Base-by-base conservation (phyloP, 1,140 invertebrate genomes). In the Araneus ventricosus region DNA sequence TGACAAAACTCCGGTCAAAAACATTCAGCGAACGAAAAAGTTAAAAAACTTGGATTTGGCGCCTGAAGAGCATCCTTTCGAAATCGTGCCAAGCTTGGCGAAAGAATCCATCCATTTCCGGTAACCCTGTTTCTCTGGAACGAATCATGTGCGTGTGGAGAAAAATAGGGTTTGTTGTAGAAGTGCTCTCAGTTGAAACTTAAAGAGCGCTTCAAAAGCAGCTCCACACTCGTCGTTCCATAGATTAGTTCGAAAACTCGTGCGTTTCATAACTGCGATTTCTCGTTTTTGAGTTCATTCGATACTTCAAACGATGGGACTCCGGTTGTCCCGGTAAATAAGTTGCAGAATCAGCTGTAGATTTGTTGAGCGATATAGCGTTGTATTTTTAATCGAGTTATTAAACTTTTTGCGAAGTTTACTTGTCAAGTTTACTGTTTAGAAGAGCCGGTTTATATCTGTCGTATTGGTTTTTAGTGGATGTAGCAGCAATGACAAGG, bases 141-240 rank as follows among this genome's bases (percentile, higher is more conserved):
- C 41, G 88, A 79, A 75, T 67, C 88, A 89, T 89, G 88, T 89
- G 88, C 88, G 67, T 79, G 59, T 37, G 41, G 27, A 80, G 70
- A 75, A 89, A 89, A 79, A 79, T 27, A 79, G 88, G 41, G 88
- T 79, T 89, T 89, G 45, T 79, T 79, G 39, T 34, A n/a, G 67
- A 30, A 34, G 67, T 52, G 63, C 24, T 17, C 67, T 89, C 70
- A 89, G 63, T 79, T 17, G n/a, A 59, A 86, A 86, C 57, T 59
- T 37, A 22, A 86, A 61, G 57, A 37, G 45, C 22, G 84, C 84
- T 61, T 22, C 20, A 37, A 61, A 57, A 86, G 57, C 57, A 86
- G 27, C 84, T 59, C 45, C 7, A 8, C 17, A 79, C 27, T 24
- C 4, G 39, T 14, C 39, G 70, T 45, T 84, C 80, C 27, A 22